Evolutionary conservation across 2,797 vertebrate species (phyloP).

Genomic region (Sebastes dallii): DNA sequence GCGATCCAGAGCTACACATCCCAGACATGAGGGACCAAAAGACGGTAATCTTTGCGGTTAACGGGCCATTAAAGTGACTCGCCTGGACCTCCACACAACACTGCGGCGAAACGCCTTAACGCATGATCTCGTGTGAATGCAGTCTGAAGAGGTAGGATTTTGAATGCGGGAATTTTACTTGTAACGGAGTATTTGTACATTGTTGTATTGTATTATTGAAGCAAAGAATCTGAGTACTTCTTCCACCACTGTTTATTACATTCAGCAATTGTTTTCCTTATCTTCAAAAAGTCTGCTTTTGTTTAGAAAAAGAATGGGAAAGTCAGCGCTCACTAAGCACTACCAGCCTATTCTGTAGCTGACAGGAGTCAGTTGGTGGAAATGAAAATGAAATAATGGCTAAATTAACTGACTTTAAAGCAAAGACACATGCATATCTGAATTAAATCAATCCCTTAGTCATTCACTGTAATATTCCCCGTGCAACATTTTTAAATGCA

Average conservation of each 20-base stretch:
- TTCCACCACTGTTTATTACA: neutral
- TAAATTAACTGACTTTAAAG: neutral
- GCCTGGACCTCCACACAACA: too few species aligned
- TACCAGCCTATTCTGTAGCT: neutral
- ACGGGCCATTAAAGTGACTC: too few species aligned
- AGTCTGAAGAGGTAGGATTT: neutral
- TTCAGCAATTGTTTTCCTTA: neutral
- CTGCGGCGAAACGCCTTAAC: too few species aligned
- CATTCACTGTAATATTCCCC: constrained; percentile 22
- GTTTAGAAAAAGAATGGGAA: neutral
- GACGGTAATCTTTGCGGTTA: too few species aligned
- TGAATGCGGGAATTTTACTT: neutral
- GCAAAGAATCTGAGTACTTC: neutral
- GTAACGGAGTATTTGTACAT: neutral
- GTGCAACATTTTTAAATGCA: constrained; percentile 34
- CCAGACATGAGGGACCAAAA: too few species aligned
- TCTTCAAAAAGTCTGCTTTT: neutral
- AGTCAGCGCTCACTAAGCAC: neutral
- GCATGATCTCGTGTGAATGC: too few species aligned
- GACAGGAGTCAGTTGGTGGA: neutral
- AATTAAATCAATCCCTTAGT: constrained; percentile 24
- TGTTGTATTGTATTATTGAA: neutral
- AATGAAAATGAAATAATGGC: constrained; percentile 1
- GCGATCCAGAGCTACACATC: too few species aligned
- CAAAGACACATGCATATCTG: constrained; percentile 11